These are phyloP conservation scores for Melanostoma mellinum DNA, from an alignment of 2,888 invertebrate species.

Conservation along the genomic window DNA sequence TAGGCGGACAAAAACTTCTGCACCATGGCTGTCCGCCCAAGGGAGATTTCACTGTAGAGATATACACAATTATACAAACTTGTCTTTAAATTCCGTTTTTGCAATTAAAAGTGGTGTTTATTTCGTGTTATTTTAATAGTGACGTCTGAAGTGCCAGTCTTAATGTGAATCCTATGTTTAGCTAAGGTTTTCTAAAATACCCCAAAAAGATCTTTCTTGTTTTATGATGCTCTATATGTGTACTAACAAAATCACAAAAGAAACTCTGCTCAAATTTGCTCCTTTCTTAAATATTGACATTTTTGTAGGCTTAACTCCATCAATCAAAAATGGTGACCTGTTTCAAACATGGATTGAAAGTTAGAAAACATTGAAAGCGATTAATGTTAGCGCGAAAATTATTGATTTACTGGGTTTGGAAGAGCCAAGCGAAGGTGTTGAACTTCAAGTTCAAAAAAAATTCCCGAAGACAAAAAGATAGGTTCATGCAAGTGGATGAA, in stretches of 20 bases:
- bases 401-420: no score
- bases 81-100: no score
- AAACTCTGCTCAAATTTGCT: background rate
- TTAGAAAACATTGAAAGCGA: no score
- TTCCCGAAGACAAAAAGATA: constrained; percentile 10
- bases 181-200: constrained; percentile 13
- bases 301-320: constrained; percentile 25
- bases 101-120: no score
- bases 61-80: no score
- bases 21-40: no score
- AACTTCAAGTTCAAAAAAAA: constrained; percentile 24
- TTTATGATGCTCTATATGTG: constrained; percentile 3
- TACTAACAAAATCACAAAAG: background rate
- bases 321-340: constrained; percentile 16
- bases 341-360: no score
- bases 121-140: background rate
- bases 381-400: no score
- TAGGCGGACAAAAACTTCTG: no score
- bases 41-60: no score
- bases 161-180: constrained; percentile 7
- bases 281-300: constrained; percentile 4
- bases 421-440: background rate
- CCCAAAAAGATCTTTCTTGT: constrained; percentile 23
- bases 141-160: constrained; percentile 10
- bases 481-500: constrained; percentile 8